Evolutionary conservation across 1,140 invertebrate genomes (phyloP).

Genomic region (Drosophila ficusphila): DNA sequence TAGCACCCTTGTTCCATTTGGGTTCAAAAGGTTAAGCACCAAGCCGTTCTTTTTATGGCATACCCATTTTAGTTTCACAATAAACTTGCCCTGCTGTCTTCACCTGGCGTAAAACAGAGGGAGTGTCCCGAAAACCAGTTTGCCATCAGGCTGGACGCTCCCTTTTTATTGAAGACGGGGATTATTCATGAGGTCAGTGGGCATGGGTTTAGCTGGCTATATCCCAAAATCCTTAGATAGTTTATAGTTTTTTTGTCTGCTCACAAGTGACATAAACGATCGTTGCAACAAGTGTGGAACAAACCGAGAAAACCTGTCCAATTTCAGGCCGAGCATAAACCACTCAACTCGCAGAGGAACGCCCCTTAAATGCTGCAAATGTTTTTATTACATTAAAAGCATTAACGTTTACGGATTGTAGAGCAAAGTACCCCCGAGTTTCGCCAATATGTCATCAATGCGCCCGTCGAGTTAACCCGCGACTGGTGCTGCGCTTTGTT

Average conservation of each 20-base stretch:
- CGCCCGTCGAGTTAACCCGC: conserved; percentile 24
- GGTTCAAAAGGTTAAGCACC: conserved; percentile 59
- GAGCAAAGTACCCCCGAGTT: conserved; percentile 57
- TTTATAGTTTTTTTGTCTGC: background rate
- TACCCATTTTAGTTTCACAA: conserved; percentile 78
- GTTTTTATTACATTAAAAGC: conserved; percentile 83
- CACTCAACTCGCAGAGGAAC: background rate
- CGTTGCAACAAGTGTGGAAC: conserved; percentile 68
- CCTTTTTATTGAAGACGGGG: conserved; percentile 29
- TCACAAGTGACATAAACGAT: conserved; percentile 30
- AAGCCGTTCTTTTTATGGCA: conserved; percentile 64
- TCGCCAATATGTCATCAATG: conserved; percentile 79
- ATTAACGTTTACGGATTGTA: conserved; percentile 80
- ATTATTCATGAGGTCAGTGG: conserved; percentile 56
- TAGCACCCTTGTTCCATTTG: conserved; percentile 38
- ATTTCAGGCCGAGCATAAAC: conserved; percentile 12
- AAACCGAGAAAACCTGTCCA: conserved; percentile 35
- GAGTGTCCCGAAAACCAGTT: conserved; percentile 57
- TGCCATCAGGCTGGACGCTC: conserved; percentile 20
- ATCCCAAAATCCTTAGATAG: too few relatives aligned
- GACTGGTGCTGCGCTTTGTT: conserved; percentile 35
- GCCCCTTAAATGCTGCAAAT: conserved; percentile 72
- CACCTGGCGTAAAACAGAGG: conserved; percentile 52
- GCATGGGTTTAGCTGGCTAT: conserved; percentile 3
- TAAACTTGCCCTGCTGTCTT: conserved; percentile 69